Conservation (phyloP, 2,797 vertebrate species). For the Hafferia zeledoni region DNA sequence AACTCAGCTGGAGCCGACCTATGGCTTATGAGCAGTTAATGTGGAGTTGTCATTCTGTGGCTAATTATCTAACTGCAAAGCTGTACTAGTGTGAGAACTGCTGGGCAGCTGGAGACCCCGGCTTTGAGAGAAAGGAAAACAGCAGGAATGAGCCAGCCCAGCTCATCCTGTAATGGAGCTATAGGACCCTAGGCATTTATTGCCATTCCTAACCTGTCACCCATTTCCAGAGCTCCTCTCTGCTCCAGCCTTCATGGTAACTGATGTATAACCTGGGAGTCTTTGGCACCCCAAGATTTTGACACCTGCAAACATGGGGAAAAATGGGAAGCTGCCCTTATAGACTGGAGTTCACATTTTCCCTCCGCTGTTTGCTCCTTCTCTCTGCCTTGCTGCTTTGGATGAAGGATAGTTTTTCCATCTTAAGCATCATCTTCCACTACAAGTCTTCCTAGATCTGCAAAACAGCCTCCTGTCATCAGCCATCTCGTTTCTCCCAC, state of each 20-base stretch:
- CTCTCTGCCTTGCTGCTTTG: neutral
- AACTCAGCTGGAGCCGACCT: neutral
- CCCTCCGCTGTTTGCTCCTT: neutral
- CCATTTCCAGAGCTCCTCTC: neutral
- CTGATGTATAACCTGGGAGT: neutral
- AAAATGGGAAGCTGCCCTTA: neutral
- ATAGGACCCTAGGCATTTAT: neutral
- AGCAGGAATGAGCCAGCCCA: neutral
- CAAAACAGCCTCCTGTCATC: neutral
- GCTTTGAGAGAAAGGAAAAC: neutral
- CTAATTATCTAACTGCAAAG: neutral
- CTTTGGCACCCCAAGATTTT: neutral
- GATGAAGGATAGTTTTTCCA: neutral
- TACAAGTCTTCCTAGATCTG: neutral
- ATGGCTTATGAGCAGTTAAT: neutral
- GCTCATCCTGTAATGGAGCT: neutral
- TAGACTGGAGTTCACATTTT: neutral
- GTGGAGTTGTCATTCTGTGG: neutral
- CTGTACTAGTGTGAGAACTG: neutral
- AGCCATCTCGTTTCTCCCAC: neutral
- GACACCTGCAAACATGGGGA: neutral
- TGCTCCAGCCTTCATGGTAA: neutral
- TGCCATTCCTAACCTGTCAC: neutral
- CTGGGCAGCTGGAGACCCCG: neutral
- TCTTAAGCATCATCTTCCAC: neutral